Evolutionary conservation across 2,888 invertebrate species (phyloP), one percentile per base, ranked within the genome.

Genomic region (Metallyticus violacea): DNA sequence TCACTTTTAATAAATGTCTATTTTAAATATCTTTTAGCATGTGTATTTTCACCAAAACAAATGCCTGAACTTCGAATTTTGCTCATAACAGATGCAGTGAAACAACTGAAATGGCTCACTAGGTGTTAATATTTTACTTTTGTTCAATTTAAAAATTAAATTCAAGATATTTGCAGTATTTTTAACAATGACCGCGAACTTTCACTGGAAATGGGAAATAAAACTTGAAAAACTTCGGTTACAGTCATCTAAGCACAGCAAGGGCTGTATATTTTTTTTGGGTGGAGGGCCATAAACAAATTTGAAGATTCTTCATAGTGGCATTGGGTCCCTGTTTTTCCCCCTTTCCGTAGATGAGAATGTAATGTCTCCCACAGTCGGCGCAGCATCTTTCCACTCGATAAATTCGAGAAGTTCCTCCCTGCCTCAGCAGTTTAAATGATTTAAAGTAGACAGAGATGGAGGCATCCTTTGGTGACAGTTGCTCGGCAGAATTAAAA

Each of bases 401-500:
- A 85, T 85, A 85, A 85, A 85, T 80, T 28, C 40, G 22, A 15
- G 22, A 27, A 28, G 27, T 76, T 76, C 85, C 81, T 27, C 80
- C 76, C 76, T 80, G 40, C 80, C 85, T 87, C 86, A 87, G 86
- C 86, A 87, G 80, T 87, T 87, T 80, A 83, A 87, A 87, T 85
- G 85, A 87, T 87, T 87, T 87, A 87, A 83, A 87, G 86, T 81
- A 80, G 86, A 85, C 85, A 80, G 85, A 85, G 28, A 62, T 22
- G 40, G n/a, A 85, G 29, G 40, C 81, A 62, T 62, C 62, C 62
- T 40, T 40, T 82, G 81, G 87, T 87, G 87, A 87, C 87, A 84
- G 83, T 86, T 85, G 86, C 86, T 28, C 79, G 85, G 87, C 83
- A 40, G 86, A 87, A 87, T 87, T 87, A 87, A 87, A 87, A 86